Evolutionary conservation across 1,140 invertebrate genomes (phyloP), one percentile per base, ranked within the genome.

Genomic region (Eufriesea mexicana): DNA sequence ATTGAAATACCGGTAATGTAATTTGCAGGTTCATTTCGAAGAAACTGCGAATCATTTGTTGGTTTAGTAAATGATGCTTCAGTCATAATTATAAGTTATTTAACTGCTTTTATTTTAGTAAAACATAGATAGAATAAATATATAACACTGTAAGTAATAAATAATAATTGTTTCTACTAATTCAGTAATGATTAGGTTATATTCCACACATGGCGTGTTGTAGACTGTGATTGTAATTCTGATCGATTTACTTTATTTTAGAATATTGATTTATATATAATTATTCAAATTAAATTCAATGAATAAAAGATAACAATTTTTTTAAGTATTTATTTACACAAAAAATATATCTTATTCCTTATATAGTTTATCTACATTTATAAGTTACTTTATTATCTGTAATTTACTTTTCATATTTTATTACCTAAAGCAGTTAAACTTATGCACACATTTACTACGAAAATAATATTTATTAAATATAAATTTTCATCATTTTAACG

Each of bases 21-120:
- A 83, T 91, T 89, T 2, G 79, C 59, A 55, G 91, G 71, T 80
- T 92, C 91, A 59, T 82, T 90, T 86, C 85, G 86, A 45, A 82
- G 59, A 42, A 89, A 86, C 4, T 82, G 82, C 0, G 68, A 74
- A 7, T 89, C 89, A 8, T 64, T 77, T 2, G 82, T 5, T 25
- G 89, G 72, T 20, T 91, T 92, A 2, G 82, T 64, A 83, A 89
- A 88, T 23, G 87, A 71, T 5, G 89, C 4, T 28, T 91, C 89
- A 6, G 86, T 42, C 90, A 91, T 91, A 73, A 16, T 84, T 62
- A n/a, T 0, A 5, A 35, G 64, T 59, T 68, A 49, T 20, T 76
- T 42, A 28, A 10, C 4, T n/a, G 23, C 20, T 9, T 35, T 49
- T 49, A n/a, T 18, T 35, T 42, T 20, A 23, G 2, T 45, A 18